These are phyloP conservation scores for Chaetoderma sp. DNA, from an alignment of 2,888 invertebrate genomes.

Conservation along the genomic window DNA sequence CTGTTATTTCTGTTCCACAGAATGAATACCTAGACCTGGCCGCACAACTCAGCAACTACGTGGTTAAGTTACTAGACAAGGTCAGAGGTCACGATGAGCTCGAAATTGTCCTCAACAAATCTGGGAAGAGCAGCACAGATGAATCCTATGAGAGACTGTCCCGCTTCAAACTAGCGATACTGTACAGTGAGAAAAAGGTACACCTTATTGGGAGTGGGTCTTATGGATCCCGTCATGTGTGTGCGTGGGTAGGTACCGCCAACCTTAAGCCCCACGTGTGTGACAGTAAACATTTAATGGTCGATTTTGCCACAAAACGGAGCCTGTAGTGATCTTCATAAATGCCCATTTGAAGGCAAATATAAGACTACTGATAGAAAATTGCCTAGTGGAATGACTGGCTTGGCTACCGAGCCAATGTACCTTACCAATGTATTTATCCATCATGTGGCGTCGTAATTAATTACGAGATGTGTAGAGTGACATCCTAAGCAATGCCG, in stretches of 20 bases:
- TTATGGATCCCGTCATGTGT: neutral
- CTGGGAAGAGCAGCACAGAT: constrained; percentile 46
- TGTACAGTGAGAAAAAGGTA: constrained; percentile 64
- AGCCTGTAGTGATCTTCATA: too few species aligned
- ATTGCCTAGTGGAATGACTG: too few species aligned
- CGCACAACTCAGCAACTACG: constrained; percentile 57
- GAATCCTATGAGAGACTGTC: constrained; percentile 54
- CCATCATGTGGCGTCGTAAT: too few species aligned
- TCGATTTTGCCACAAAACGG: too few species aligned
- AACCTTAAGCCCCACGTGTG: neutral
- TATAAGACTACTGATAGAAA: too few species aligned
- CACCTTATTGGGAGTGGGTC: neutral
- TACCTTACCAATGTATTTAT: too few species aligned
- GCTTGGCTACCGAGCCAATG: too few species aligned
- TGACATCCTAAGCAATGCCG: too few species aligned
- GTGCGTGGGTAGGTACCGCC: neutral
- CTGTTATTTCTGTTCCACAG: constrained; percentile 39
- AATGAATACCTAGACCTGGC: constrained; percentile 59
- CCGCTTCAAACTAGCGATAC: constrained; percentile 59
- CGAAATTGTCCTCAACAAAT: constrained; percentile 57
- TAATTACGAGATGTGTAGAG: too few species aligned
- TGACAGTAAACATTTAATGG: neutral
- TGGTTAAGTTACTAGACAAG: constrained; percentile 61
- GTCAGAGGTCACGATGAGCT: constrained; percentile 63
- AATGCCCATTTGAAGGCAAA: too few species aligned